Base-by-base conservation (phyloP, 2,797 vertebrate genomes). In the Tachyglossus aculeatus region DNA sequence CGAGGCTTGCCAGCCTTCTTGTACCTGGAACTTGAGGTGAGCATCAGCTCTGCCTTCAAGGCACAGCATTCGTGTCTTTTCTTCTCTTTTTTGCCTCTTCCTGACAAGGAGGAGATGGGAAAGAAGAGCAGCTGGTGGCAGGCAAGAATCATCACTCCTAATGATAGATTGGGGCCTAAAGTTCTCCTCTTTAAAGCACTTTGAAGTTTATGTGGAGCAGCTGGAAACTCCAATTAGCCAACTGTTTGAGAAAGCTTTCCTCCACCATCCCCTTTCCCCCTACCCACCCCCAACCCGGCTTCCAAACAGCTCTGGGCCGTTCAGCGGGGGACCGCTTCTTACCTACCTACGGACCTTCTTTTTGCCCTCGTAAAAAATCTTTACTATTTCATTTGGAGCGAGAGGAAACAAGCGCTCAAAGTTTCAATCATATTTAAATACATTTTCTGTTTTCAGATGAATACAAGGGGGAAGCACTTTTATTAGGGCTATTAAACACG, bases 131-230 rank as follows among this genome's bases (percentile, higher is more conserved):
- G 47, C 54, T 63, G 43, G 50, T 56, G 65, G 48, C 32, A 50
- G 52, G 60, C 43, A 47, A 60, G 38, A 27, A 86, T 88, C 87
- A 84, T 82, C 85, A 88, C 85, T 84, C 88, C 73, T 78, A 61
- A 40, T 74, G 33, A 44, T 71, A 6, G 82, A 51, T 53, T 62
- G 58, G 92, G 90, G 86, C 86, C 92, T 91, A 90, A 91, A 92
- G 93, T 89, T 92, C 91, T 80, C 83, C 88, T 85, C 25, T 19
- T 48, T 48, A 85, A 79, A 71, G 72, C 3, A 70, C 93, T 95
- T 94, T 94, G 94, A 94, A 92, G 93, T 93, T 62, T 2, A 81
- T 84, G 87, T 89, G 91, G 93, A 91, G 92, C 91, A 89, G 91
- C 90, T 92, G 84, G 92, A 90, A 92, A 94, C 92, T 94, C 90